Base-by-base conservation (phyloP, 2,888 invertebrate genomes). In the Cylloceria caligata region DNA sequence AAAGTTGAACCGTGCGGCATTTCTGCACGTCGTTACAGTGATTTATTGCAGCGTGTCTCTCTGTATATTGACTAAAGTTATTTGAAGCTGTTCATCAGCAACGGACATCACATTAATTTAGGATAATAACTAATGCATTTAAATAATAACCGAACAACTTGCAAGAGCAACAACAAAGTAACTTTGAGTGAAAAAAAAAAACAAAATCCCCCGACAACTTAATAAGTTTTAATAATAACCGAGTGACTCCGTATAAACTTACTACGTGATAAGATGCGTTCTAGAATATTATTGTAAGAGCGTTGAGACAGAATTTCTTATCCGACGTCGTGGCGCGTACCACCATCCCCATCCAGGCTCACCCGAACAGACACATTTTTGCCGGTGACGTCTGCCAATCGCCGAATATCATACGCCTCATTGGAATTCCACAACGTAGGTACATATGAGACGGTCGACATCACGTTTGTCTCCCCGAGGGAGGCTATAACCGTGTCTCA, bases 391-490 rank as follows among this genome's bases (percentile, higher is more conserved):
- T 89, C 86, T 86, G 86, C 87, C 89, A 86, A 89, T 89, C 89
- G 86, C 83, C 86, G 88, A 89, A 89, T 89, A 89, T 89, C 88
- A 88, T 86, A 86, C 86, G 87, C 86, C 87, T 89, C 89, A 89
- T 89, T 89, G 89, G 86, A 89, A 89, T 89, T 89, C 89, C 83
- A 83, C 77, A 83, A 69, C 74, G 80, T 68, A 80, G 64, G 86
- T 85, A 84, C 85, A 85, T 82, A 85, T 80, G 88, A 85, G 87
- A 86, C 85, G 69, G 81, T 62, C 81, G 86, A 88, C 88, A 88
- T 89, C 89, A 86, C 87, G 88, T 89, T 89, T 89, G 89, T 89
- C 89, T 89, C 74, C 77, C 80, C 87, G 82, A 86, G 86, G 86
- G 85, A 84, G 82, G 84, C 83, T 86, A 86, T 87, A 87, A 86